Base-by-base conservation (phyloP, 2,113 vertebrate genomes). In the Romanogobio albipinnatus region DNA sequence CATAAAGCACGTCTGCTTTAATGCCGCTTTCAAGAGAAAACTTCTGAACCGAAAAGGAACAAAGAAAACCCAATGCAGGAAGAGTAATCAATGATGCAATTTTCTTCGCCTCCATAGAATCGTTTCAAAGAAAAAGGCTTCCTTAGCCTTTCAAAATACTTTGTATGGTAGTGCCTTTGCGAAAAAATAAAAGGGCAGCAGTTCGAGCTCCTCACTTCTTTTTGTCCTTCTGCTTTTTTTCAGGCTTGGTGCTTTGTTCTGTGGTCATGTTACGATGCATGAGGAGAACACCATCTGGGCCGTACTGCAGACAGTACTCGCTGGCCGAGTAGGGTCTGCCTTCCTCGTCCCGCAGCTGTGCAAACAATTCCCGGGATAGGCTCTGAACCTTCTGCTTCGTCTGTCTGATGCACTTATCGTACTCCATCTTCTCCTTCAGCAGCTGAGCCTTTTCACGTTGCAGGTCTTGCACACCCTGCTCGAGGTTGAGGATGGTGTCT, bases 381-480 rank as follows among this genome's bases (percentile, higher is more conserved):
- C 93, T 97, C 87, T 99, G 97, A 91, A 99, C 96, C 84, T 99
- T 99, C 92, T 99, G 98, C 92, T 99, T 99, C 96, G 98, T 98
- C 94, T 98, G 97, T 43, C 97, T 96, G 91, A 99, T 94, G 83
- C 96, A 98, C 5, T 96, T 96, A 51, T 98, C 94, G 89, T 96
- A 98, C 83, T 99, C 98, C 89, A 98, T 96, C 91, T 99, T 99
- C 93, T 99, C 98, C 85, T 97, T 96, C 89, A 99, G 95, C 91
- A 99, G 95, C 33, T 96, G 95, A 81, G 96, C 93, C 84, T 99
- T 98, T 90, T 99, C 96, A 0, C 97, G 95, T 74, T 96, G 93
- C 92, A 99, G 94, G 71, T 97, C 96, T 45, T 99, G 97, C 70
- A 99, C 98, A 1, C 98, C 98, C 45, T 98, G 96, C 89, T 99